Evolutionary conservation across 2,888 invertebrate genomes (phyloP).

Genomic region (Cactoblastis cactorum): DNA sequence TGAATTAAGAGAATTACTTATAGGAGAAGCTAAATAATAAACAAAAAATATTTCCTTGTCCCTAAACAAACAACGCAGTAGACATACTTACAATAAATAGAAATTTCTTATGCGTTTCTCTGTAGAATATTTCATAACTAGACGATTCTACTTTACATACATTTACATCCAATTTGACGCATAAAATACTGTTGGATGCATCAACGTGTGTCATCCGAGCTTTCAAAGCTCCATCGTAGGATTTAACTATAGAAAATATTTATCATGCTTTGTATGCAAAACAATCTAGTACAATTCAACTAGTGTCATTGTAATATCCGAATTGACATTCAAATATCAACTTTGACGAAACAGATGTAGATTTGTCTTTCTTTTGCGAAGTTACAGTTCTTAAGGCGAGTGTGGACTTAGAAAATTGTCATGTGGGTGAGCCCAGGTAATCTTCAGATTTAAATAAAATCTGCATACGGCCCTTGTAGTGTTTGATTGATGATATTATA

Average conservation of each 20-base stretch:
- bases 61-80: slow-evolving; percentile 33
- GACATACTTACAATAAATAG: slow-evolving; percentile 28
- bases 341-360: slow-evolving; percentile 26
- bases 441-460: slow-evolving; percentile 60
- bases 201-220: slow-evolving; percentile 67
- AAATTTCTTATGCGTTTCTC: slow-evolving; percentile 40
- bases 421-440: slow-evolving; percentile 54
- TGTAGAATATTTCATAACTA: slow-evolving; percentile 46
- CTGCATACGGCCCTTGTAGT: slow-evolving; percentile 58
- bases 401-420: slow-evolving; percentile 37
- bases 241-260: slow-evolving; percentile 68
- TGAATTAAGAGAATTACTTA: too few species aligned
- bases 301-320: slow-evolving; percentile 51
- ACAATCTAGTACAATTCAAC: slow-evolving; percentile 60
- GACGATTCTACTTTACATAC: slow-evolving; percentile 60
- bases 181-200: slow-evolving; percentile 55
- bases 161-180: slow-evolving; percentile 63
- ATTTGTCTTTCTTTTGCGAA: slow-evolving; percentile 34
- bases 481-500: slow-evolving; percentile 61
- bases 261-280: slow-evolving; percentile 79
- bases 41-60: background rate
- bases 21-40: too few species aligned
- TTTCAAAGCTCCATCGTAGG: slow-evolving; percentile 61
- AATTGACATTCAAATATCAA: slow-evolving; percentile 45
- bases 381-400: slow-evolving; percentile 33